Conservation (phyloP, 2,113 vertebrate species). For the Equus quagga region DNA sequence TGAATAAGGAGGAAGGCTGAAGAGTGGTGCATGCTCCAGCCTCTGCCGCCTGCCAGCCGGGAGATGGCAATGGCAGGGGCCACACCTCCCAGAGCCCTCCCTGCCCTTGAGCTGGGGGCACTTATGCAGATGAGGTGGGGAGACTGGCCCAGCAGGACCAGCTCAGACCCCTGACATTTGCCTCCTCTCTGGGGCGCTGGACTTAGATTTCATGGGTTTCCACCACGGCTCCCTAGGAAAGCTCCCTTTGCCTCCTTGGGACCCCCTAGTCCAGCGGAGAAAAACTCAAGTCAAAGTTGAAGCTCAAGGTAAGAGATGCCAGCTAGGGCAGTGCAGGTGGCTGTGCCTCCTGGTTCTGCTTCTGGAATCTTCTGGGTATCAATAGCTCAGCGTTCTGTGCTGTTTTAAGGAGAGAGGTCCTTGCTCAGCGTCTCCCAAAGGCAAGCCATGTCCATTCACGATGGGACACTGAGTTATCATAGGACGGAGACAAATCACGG, state of each 20-base stretch:
- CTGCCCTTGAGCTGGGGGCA: background rate
- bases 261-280: background rate
- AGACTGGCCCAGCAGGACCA: too few species aligned
- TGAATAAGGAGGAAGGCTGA: too few species aligned
- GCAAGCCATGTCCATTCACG: too few species aligned
- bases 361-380: background rate
- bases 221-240: background rate
- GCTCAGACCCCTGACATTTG: background rate
- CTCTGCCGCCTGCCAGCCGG: background rate
- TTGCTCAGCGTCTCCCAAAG: rapidly evolving
- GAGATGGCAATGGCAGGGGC: background rate
- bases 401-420: background rate
- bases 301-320: background rate
- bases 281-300: background rate
- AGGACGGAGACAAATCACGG: rapidly evolving
- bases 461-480: background rate
- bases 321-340: background rate
- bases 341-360: background rate
- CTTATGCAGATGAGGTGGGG: background rate
- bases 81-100: background rate
- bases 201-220: background rate
- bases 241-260: background rate
- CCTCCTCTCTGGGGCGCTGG: too few species aligned
- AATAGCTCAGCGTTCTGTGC: background rate
- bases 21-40: background rate